Conservation (phyloP, 2,113 vertebrate species). For the Mandrillus leucophaeus region DNA sequence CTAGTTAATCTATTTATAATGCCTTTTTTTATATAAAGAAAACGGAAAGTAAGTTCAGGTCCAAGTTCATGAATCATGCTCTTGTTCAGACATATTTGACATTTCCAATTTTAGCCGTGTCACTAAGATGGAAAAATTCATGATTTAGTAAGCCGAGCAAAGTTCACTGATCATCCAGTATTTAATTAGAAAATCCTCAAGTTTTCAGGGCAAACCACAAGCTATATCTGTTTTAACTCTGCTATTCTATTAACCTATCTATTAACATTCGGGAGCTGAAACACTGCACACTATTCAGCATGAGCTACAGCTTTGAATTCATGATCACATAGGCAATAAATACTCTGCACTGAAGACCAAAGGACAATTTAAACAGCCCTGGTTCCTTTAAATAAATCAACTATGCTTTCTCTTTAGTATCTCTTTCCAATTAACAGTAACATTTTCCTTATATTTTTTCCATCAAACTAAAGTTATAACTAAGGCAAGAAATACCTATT, state of each 20-base stretch:
- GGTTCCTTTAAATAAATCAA: background rate
- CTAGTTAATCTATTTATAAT: slow-evolving; percentile 74
- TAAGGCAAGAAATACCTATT: slow-evolving; percentile 4
- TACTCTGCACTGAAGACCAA: background rate
- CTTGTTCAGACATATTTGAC: slow-evolving; percentile 64
- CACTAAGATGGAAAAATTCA: slow-evolving; percentile 69
- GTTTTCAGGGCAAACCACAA: slow-evolving; percentile 53
- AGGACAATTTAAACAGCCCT: background rate
- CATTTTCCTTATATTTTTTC: background rate
- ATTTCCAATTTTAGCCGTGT: slow-evolving; percentile 81
- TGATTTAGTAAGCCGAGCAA: slow-evolving; percentile 72
- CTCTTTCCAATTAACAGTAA: background rate
- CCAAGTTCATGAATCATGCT: slow-evolving; percentile 71
- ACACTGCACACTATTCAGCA: background rate
- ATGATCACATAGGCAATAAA: background rate
- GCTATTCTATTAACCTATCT: slow-evolving; percentile 47
- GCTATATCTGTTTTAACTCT: slow-evolving; percentile 29
- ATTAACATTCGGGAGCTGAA: slow-evolving; percentile 49
- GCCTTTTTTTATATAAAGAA: slow-evolving; percentile 69
- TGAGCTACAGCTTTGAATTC: background rate
- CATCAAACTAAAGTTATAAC: slow-evolving; percentile 24
- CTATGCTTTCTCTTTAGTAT: background rate
- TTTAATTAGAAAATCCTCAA: slow-evolving; percentile 69
- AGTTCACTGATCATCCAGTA: background rate
- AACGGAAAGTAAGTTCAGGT: slow-evolving; percentile 72